A percentile compares a stretch with the other conserved stretches of the same genome.
phyloP scores from a whole-genome alignment of 1,140 invertebrate genomes.

The Heliconius hewitsoni region DNA sequence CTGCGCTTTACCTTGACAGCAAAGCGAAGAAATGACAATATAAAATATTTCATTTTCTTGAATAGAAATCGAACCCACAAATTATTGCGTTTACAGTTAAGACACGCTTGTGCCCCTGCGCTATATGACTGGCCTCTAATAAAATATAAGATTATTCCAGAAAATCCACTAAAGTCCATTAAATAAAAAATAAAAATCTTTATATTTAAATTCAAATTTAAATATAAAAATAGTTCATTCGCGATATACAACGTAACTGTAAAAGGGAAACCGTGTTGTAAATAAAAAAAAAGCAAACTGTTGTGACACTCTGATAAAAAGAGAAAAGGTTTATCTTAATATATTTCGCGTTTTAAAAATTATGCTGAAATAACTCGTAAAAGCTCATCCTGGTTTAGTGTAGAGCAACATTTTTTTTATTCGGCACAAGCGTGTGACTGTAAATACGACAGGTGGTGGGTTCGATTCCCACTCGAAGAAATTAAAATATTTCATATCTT shows the following conservation, averaged over 20 bases:
- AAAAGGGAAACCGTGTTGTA: slow-evolving; percentile 4
- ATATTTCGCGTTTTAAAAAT: slow-evolving; percentile 8
- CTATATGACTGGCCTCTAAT: too few species aligned
- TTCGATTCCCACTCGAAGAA: not conserved
- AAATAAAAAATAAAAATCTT: not conserved
- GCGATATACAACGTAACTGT: slow-evolving; percentile 2
- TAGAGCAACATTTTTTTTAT: not conserved
- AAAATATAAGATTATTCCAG: too few species aligned
- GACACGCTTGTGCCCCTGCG: too few species aligned
- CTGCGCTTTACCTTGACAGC: too few species aligned
- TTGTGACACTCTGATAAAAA: slow-evolving; percentile 13
- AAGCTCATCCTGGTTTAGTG: not conserved
- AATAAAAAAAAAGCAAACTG: not conserved
- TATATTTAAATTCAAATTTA: not conserved
- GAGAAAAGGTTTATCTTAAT: slow-evolving; percentile 2
- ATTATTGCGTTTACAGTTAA: too few species aligned
- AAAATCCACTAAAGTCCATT: not conserved
- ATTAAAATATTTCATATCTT: not conserved
- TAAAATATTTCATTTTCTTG: too few species aligned
- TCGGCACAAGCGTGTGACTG: not conserved
- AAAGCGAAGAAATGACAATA: too few species aligned
- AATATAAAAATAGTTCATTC: slow-evolving; percentile 6
- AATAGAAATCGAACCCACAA: too few species aligned
- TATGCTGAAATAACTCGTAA: slow-evolving; percentile 1
- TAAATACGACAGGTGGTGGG: too few species aligned